Percentiles rank a stretch among this genome's conserved stretches.
Conservation (phyloP, 2,113 vertebrate species). For the Heteronetta atricapilla region DNA sequence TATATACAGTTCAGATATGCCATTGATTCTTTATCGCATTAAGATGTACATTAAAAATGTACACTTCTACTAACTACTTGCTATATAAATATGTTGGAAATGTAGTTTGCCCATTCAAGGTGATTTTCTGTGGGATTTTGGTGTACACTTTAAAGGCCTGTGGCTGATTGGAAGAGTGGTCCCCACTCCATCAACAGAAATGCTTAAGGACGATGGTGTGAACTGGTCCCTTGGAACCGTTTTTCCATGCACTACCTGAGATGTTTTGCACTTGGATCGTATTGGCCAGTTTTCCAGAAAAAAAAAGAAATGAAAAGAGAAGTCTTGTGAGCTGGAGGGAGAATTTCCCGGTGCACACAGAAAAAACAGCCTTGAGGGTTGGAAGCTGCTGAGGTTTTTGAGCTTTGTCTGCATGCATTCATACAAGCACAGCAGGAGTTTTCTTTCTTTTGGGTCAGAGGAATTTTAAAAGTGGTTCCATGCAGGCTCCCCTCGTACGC, state of each 20-base stretch:
- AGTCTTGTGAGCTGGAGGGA: slow-evolving; percentile 35
- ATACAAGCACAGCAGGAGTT: slow-evolving; percentile 67
- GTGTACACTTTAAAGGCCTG: not conserved
- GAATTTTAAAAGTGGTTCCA: slow-evolving; percentile 55
- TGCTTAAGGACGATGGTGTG: slow-evolving; percentile 8
- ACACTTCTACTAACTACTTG: slow-evolving; percentile 45
- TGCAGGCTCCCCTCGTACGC: not conserved
- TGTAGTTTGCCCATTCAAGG: slow-evolving; percentile 43
- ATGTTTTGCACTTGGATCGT: slow-evolving; percentile 15
- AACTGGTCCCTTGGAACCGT: not conserved
- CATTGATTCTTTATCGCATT: slow-evolving; percentile 60
- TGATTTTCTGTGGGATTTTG: slow-evolving; percentile 48
- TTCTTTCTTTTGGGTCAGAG: slow-evolving; percentile 41
- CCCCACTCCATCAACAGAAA: slow-evolving; percentile 30
- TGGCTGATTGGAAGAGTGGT: slow-evolving; percentile 16
- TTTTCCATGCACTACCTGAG: slow-evolving; percentile 19
- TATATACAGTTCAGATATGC: slow-evolving; percentile 60
- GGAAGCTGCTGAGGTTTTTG: slow-evolving; percentile 62
- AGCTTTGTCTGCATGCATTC: slow-evolving; percentile 64
- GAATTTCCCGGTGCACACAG: slow-evolving; percentile 63
- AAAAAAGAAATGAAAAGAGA: not conserved
- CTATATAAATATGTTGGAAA: slow-evolving; percentile 46
- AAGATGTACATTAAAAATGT: slow-evolving; percentile 26
- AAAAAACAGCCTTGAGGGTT: slow-evolving; percentile 65
- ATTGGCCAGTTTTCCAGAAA: slow-evolving; percentile 34